These are phyloP conservation scores for Bombus affinis DNA, from an alignment of 1,140 invertebrate species.

Conservation along the genomic window DNA sequence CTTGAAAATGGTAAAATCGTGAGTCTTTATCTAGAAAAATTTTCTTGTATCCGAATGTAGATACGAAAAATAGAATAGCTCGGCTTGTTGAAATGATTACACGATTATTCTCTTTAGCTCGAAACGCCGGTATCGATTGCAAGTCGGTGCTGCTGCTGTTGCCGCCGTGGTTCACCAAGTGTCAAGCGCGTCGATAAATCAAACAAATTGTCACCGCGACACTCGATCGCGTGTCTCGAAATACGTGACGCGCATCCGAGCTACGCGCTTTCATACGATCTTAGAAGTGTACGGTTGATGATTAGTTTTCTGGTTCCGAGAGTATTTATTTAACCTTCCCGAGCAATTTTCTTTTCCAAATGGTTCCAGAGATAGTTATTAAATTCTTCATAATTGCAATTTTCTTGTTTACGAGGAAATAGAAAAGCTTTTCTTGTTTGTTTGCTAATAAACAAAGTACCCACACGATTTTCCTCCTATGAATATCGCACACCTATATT, in stretches of 20 bases:
- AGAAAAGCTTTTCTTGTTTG: neutral
- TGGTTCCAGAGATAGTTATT: neutral
- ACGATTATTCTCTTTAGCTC: constrained; percentile 43
- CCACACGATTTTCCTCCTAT: neutral
- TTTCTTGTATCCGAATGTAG: neutral
- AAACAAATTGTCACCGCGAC: constrained; percentile 35
- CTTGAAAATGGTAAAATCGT: constrained; percentile 27
- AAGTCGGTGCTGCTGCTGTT: neutral
- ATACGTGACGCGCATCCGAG: constrained; percentile 22
- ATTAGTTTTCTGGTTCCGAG: neutral
- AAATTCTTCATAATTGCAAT: neutral
- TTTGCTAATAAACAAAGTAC: neutral
- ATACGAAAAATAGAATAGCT: neutral
- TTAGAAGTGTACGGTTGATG: neutral
- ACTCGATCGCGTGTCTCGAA: constrained; percentile 22
- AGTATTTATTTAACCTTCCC: no score
- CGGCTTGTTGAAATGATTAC: neutral
- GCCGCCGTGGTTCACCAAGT: neutral
- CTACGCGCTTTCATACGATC: neutral
- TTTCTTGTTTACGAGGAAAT: no score
- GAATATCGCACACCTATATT: neutral
- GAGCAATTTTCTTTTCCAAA: neutral
- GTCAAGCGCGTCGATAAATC: constrained; percentile 35
- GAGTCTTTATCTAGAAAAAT: neutral
- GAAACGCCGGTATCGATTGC: constrained; percentile 26